Evolutionary conservation across 2,113 vertebrate genomes (phyloP).

Genomic region (Rafetus swinhoei): DNA sequence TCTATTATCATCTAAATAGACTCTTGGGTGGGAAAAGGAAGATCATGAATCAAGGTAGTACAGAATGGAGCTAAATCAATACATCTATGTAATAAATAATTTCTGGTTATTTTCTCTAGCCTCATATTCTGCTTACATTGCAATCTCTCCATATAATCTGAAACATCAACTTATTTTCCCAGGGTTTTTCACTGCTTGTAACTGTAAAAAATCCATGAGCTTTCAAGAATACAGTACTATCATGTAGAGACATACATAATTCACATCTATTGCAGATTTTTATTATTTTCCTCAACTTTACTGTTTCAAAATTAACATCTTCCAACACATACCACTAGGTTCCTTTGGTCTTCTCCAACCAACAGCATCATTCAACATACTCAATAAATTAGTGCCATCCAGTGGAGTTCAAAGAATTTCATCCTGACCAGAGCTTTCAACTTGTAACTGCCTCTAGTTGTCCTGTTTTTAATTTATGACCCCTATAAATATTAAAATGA

Average conservation of each 20-base stretch:
- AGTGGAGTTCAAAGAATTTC: constrained; percentile 51
- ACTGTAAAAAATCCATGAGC: neutral
- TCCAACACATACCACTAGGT: neutral
- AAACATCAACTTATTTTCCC: neutral
- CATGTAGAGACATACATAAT: neutral
- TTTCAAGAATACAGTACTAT: neutral
- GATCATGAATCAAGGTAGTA: no score
- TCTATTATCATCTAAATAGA: neutral
- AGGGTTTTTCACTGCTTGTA: neutral
- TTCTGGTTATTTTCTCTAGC: neutral
- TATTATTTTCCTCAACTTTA: neutral
- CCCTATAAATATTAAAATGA: neutral
- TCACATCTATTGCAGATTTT: accelerated
- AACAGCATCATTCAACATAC: constrained; percentile 2
- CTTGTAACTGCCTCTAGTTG: neutral
- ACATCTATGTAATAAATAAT: neutral
- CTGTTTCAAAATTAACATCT: neutral
- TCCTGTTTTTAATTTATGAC: neutral
- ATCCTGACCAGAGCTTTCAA: constrained; percentile 14
- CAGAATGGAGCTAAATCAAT: neutral
- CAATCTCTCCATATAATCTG: neutral
- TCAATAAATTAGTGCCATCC: constrained; percentile 63
- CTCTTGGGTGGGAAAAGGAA: neutral
- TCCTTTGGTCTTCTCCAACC: neutral
- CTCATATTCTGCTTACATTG: neutral